These are phyloP conservation scores for Pyrgus malvae DNA, from an alignment of 2,888 invertebrate genomes.

Conservation along the genomic window DNA sequence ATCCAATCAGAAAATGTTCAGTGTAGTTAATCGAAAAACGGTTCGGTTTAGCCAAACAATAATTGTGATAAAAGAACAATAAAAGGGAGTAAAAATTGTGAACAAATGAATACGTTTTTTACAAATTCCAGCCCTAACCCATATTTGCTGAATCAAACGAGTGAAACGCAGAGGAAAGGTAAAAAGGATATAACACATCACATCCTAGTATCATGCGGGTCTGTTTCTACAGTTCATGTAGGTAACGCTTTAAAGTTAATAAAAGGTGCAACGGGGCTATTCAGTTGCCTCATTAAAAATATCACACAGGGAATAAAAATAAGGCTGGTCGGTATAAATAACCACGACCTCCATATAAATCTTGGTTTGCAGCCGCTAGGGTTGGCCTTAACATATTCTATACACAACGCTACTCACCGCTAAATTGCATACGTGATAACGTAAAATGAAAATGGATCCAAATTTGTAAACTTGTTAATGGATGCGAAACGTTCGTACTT, in stretches of 20 bases:
- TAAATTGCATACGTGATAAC: not conserved
- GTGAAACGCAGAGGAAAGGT: conserved; percentile 11
- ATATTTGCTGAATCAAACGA: conserved; percentile 18
- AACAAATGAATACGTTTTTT: conserved; percentile 1
- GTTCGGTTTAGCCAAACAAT: not conserved
- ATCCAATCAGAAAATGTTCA: conserved; percentile 18
- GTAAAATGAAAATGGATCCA: not conserved
- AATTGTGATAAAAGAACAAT: not conserved
- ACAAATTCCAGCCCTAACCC: conserved; percentile 11
- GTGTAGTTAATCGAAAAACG: conserved; percentile 20
- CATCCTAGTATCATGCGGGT: conserved; percentile 44
- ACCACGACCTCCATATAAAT: conserved; percentile 71
- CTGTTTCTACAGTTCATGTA: conserved; percentile 49
- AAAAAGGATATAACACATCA: conserved; percentile 36
- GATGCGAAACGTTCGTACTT: conserved; percentile 3
- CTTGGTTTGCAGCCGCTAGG: conserved; percentile 70
- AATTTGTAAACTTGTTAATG: conserved; percentile 11
- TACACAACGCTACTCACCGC: not conserved
- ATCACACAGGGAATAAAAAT: conserved; percentile 78
- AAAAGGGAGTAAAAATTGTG: not conserved
- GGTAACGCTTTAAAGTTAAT: conserved; percentile 68
- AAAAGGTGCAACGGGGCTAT: conserved; percentile 64
- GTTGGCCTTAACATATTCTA: conserved; percentile 46
- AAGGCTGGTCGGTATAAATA: conserved; percentile 71
- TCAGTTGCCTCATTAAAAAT: conserved; percentile 78